Base-by-base conservation (phyloP, 2,113 vertebrate species). In the Pipa parva region DNA sequence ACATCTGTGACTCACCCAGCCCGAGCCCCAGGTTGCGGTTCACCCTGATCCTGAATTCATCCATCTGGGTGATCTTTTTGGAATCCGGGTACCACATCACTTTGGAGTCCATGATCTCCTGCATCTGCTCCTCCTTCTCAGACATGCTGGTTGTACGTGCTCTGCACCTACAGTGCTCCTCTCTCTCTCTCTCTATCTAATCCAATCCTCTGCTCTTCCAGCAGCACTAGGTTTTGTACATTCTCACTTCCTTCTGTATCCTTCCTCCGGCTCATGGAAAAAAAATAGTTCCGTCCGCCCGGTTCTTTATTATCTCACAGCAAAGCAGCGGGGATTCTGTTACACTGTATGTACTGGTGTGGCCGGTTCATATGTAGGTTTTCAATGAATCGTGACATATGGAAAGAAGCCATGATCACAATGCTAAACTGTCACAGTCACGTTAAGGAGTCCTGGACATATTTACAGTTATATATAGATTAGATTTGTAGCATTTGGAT, bases 51-150 rank as follows among this genome's bases (percentile, higher is more conserved):
- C 95, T 88, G 71, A 98, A 97, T 46, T 74, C 85, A 73, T 98
- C 93, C 95, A 97, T 97, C 72, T 80, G 88, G 4, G 95, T 93
- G 78, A 90, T 87, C 74, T 75, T 92, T 84, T 97, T 98, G 21
- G 92, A 88, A 84, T 97, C 92, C 0, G 96, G 96, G 83, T 94
- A 91, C 96, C 96, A 99, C 82, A 97, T 72, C 80, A 92, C 92
- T 79, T 83, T 92, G 63, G 84, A 80, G 83, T 92, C 94, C 90
- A 95, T 85, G 31, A 97, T 97, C 72, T 89, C 91, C 68, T 89
- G 88, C 73, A 70, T 78, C 3, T 63, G 71, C 71, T 84, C 78
- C 59, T 78, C 83, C 64, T 90, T 84, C 71, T 87, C 85, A 22
- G 94, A 95, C 95, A 98, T 98, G 66, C 72, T 75, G 61, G 60